Conservation (phyloP, 2,797 vertebrate genomes). For the Podarcis siculus region DNA sequence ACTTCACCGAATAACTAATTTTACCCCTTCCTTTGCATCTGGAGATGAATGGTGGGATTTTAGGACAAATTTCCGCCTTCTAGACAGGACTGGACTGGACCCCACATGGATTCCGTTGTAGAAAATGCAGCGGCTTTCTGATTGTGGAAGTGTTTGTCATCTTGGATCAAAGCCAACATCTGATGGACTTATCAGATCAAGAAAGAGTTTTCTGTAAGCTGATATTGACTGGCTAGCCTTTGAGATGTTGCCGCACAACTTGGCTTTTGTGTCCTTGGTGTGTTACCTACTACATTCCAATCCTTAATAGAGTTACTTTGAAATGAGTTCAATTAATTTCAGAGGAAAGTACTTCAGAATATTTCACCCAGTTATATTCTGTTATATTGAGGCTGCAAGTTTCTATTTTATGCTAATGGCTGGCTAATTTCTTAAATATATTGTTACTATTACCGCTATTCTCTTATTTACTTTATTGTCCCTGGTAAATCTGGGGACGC, state of each 20-base stretch:
- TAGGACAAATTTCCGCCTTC: neutral
- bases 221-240: neutral
- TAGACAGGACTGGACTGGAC: neutral
- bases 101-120: neutral
- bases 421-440: too few relatives aligned
- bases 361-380: too few relatives aligned
- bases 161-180: neutral
- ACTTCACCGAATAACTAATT: neutral
- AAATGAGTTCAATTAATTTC: too few relatives aligned
- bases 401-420: too few relatives aligned
- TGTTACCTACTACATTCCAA: neutral
- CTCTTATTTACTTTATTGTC: too few relatives aligned
- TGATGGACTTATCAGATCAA: neutral
- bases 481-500: too few relatives aligned
- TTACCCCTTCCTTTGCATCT: neutral
- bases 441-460: too few relatives aligned
- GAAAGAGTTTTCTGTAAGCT: neutral
- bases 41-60: neutral
- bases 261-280: neutral
- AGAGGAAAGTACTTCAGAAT: too few relatives aligned
- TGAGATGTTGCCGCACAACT: neutral
- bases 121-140: neutral
- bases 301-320: too few relatives aligned
- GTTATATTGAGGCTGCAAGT: too few relatives aligned
- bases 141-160: neutral